phyloP scores from a whole-genome alignment of 1,140 invertebrate genomes.

The Pteromalus puparum region DNA sequence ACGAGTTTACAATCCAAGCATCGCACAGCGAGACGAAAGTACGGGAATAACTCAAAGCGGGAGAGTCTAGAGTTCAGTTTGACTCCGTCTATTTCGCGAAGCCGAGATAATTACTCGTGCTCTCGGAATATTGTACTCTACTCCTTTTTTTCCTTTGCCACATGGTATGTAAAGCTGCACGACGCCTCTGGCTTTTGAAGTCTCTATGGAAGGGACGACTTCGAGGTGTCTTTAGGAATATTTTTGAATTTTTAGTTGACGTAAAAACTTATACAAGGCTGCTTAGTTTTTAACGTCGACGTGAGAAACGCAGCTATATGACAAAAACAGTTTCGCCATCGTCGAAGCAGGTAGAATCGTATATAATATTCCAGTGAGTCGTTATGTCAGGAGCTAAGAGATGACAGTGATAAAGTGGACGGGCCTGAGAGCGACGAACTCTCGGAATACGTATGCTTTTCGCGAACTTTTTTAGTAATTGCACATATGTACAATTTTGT shows the following conservation, averaged over 20 bases:
- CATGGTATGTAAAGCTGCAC: not conserved
- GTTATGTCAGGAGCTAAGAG: not conserved
- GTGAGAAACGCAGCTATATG: too few species aligned
- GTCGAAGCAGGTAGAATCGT: not conserved
- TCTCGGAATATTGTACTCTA: not conserved
- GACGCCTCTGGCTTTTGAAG: too few species aligned
- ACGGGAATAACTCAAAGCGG: not conserved
- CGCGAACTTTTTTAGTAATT: not conserved
- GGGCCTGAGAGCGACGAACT: not conserved
- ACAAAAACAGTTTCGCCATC: not conserved
- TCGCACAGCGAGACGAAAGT: not conserved
- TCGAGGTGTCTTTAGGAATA: not conserved
- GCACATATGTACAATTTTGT: not conserved
- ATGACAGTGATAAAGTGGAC: not conserved
- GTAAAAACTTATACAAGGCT: too few species aligned
- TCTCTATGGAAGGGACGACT: not conserved
- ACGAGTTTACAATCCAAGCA: not conserved
- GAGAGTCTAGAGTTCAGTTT: not conserved
- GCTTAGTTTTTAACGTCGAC: too few species aligned
- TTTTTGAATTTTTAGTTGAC: not conserved
- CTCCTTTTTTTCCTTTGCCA: not conserved
- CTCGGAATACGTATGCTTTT: not conserved
- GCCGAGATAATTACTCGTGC: not conserved
- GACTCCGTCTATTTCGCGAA: not conserved
- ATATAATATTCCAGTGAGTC: not conserved